Evolutionary conservation across 2,888 invertebrate species (phyloP), one percentile per base, ranked within the genome.

Genomic region (Drosophila kokeensis): DNA sequence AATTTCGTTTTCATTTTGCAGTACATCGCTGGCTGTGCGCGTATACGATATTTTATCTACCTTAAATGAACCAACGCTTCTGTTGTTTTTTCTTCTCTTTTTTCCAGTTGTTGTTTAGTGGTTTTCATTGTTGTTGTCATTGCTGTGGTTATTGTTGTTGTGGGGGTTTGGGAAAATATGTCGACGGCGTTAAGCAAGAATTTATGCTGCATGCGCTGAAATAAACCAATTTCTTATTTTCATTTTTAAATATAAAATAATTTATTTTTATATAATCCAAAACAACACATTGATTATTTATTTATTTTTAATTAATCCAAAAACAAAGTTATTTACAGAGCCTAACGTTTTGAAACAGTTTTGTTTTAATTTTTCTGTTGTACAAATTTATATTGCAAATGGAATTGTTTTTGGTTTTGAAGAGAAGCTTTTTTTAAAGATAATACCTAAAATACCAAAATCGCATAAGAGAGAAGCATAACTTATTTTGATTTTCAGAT

Each of bases 141-240:
- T 72, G 61, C 48, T 69, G 69, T 55, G 18, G 53, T 62, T 81
- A 63, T 64, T 61, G 32, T 67, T 72, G 64, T 57, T 69, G 69
- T 61, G 75, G 63, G 54, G 32, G 53, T 49, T 64, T 65, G 66
- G 54, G 49, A 74, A 77, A 85, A 65, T 66, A 69, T 73, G 75
- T 62, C 82, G 79, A 82, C 81, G 90, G 88, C 88, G 85, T 82
- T 83, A 89, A 87, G 78, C 67, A 66, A 53, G 36, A 64, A 73
- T 68, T 77, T 71, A n/a, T 69, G 90, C 83, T 78, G 76, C 54
- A 60, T 86, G 62, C 54, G 87, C 86, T 69, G 15, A 72, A 80
- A 61, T 61, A 55, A 62, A 40, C 11, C 59, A 64, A 34, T 48
- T 64, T 42, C 32, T 58, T n/a, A 27, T 48, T 57, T n/a, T 18